Conservation (phyloP, 2,797 vertebrate genomes). For the Lepus oiostolus region DNA sequence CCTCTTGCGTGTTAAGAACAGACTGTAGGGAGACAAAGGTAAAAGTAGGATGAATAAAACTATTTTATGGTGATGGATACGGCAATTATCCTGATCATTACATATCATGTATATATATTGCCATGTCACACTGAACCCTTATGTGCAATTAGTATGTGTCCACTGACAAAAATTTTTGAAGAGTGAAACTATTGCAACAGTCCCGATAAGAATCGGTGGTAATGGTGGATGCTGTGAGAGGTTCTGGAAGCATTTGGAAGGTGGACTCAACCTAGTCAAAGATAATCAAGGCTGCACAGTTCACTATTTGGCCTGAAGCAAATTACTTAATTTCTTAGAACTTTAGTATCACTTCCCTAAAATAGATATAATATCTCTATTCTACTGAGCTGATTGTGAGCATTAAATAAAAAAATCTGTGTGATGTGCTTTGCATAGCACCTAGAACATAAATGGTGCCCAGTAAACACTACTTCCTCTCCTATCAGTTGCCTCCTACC, state of each 20-base stretch:
- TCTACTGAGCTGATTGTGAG: neutral
- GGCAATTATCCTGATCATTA: too few relatives aligned
- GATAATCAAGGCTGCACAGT: neutral
- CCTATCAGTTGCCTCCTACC: neutral
- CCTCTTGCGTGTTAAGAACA: conserved; percentile 27
- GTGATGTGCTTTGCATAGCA: neutral
- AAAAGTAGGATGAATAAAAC: neutral
- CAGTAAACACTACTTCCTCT: neutral
- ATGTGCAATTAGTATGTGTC: too few relatives aligned
- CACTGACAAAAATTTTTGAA: neutral
- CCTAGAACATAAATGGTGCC: neutral
- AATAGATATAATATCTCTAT: neutral
- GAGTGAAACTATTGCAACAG: neutral
- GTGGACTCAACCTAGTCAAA: neutral
- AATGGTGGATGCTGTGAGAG: neutral
- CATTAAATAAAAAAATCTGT: neutral
- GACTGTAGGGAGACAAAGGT: conserved; percentile 20
- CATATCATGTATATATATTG: too few relatives aligned
- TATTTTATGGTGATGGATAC: too few relatives aligned
- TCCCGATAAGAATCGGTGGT: neutral
- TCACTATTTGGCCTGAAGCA: neutral
- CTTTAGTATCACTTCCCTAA: neutral
- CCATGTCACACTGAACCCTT: too few relatives aligned
- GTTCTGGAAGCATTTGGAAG: neutral
- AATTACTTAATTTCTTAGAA: conserved; percentile 2